Percentiles rank a stretch among this genome's conserved stretches.
Conservation (phyloP, 2,888 invertebrate species). For the Dicyrtomina minuta region DNA sequence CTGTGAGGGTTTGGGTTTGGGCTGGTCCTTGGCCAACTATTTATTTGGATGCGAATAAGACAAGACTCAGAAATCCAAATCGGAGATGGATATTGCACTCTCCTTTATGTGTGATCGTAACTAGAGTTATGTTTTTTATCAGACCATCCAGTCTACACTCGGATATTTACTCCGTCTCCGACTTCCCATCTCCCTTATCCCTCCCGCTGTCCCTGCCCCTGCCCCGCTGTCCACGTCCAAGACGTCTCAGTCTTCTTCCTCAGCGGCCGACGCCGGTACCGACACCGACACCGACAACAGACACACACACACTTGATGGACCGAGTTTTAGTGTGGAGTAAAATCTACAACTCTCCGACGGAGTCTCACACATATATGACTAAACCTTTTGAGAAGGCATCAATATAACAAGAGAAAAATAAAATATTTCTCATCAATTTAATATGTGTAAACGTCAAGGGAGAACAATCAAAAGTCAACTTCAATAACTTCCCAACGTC, state of each 20-base stretch:
- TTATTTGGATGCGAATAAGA: conserved; percentile 40
- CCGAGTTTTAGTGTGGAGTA: too few relatives aligned
- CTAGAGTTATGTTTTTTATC: conserved; percentile 51
- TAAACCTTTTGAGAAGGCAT: too few relatives aligned
- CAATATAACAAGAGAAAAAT: too few relatives aligned
- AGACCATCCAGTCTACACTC: conserved; percentile 15
- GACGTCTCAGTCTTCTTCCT: too few relatives aligned
- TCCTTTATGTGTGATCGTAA: conserved; percentile 48
- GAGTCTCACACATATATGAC: too few relatives aligned
- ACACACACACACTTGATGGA: not conserved
- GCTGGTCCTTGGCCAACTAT: conserved; percentile 49
- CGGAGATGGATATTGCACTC: conserved; percentile 47
- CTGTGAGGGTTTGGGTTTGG: conserved; percentile 20
- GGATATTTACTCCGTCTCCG: not conserved
- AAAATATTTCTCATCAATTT: too few relatives aligned
- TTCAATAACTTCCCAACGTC: too few relatives aligned
- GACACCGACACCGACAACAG: not conserved
- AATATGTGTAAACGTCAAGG: too few relatives aligned
- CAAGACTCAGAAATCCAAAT: conserved; percentile 48
- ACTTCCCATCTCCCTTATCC: not conserved
- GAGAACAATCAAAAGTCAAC: too few relatives aligned
- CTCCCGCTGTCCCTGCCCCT: conserved; percentile 2
- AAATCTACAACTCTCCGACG: too few relatives aligned
- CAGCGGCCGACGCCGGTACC: too few relatives aligned
- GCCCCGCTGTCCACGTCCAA: not conserved